phyloP scores from a whole-genome alignment of 2,797 vertebrate species.

The Oreortyx pictus region DNA sequence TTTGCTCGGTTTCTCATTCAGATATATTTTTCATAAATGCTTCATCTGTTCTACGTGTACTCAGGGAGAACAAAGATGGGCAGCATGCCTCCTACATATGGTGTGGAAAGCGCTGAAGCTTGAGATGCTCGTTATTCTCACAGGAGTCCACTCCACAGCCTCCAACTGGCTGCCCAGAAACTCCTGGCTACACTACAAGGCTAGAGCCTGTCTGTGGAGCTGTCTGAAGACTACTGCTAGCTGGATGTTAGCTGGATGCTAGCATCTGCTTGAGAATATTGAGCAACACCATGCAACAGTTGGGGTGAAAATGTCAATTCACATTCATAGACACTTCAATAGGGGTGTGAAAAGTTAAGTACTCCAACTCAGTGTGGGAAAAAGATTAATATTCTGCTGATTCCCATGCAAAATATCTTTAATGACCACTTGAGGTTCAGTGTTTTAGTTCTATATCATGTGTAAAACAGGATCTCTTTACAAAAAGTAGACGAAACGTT shows the following conservation, averaged over 20 bases:
- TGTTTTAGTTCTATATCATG: neutral
- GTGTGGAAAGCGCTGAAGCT: constrained; percentile 49
- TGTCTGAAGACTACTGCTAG: constrained; percentile 72
- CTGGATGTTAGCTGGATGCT: constrained; percentile 28
- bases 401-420: neutral
- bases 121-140: constrained; percentile 30
- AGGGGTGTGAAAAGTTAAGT: constrained; percentile 33
- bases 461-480: neutral
- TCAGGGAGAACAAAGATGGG: constrained; percentile 48
- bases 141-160: neutral
- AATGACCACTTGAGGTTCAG: neutral
- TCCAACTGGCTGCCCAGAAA: constrained; percentile 52
- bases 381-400: neutral
- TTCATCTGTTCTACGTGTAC: constrained; percentile 36
- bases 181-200: constrained; percentile 58
- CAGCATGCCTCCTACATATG: constrained; percentile 49
- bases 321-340: constrained; percentile 25
- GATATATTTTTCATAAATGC: constrained; percentile 46
- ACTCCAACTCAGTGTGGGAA: neutral
- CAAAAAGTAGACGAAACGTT: neutral
- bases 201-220: constrained; percentile 48
- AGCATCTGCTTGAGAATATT: constrained; percentile 65
- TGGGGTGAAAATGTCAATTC: constrained; percentile 60
- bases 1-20: constrained; percentile 45
- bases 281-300: constrained; percentile 53